Base-by-base conservation (phyloP, 2,797 vertebrate species). In the Falco rusticolus region DNA sequence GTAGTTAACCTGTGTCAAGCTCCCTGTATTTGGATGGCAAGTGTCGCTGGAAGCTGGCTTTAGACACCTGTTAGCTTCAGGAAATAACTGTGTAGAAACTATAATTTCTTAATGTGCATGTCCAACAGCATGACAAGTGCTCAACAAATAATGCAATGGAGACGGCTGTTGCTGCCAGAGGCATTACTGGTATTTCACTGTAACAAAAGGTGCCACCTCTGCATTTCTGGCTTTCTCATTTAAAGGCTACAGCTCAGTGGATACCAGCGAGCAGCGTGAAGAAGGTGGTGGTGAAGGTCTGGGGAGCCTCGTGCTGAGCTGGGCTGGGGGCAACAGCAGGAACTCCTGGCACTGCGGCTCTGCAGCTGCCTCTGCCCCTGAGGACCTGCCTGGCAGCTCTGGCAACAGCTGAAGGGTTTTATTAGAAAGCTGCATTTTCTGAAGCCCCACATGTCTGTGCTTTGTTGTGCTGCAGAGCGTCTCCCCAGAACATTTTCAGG, bases 61-160 rank as follows among this genome's bases (percentile, higher is more conserved):
- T 66, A 59, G 81, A 61, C 94, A 95, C 90, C 94, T 93, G 93
- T 92, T 85, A 50, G 61, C 75, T 81, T 85, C 64, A 89, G 84
- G 81, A 94, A 92, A 93, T 57, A 80, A 17, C 88, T 64, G 5
- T 71, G 84, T 6, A 85, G 78, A 66, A 95, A 83, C 31, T 54
- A 2, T 70, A 87, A 92, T 90, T 92, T 47, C 84, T 80, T 89
- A 92, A 95, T 45, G 34, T 43, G 75, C 68, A 0, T 81, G 81
- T 90, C 90, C 75, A 84, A 16, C 56, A 82, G 78, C 81, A 9
- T 89, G 91, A 84, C 68, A 54, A 85, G 86, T 8, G 71, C 84
- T 77, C 37, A 21, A 26, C 84, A 87, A 21, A 43, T 29, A 64
- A 16, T 10, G 47, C 70, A 31, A 9, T 1, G 0, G 76, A n/a